Base-by-base conservation (phyloP, 2,113 vertebrate species). In the Barbus barbus region DNA sequence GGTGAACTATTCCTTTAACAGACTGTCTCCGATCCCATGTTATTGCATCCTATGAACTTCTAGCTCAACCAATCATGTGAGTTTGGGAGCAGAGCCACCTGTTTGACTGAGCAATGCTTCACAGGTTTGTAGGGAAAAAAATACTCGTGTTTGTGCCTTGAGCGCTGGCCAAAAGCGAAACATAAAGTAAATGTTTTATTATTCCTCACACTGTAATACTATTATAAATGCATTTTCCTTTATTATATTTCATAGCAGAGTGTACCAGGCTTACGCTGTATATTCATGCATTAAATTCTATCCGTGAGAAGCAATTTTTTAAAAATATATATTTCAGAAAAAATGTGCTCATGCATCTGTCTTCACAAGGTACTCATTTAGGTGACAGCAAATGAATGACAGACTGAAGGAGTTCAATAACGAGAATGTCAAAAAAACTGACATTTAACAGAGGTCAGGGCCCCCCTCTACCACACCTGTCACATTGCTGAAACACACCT, bases 401-500 rank as follows among this genome's bases (percentile, higher is more conserved):
- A 48, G 38, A 20, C n/a, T 65, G 38, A 65, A 80, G 26, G 44
- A 77, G 63, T 71, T 81, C 63, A 71, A 81, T 53, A 69, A 53
- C 18, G 20, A 24, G 44, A 69, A 36, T 41, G 44, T 53, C 44
- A 71, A 71, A 36, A 20, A 38, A 8, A 36, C 14, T 33, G 46
- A 71, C 63, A 71, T 82, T 71, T 71, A 71, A 22, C 60, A 82
- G 80, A 4, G 26, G 63, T 56, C 22, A n/a, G 60, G 9, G 38
- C 41, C 60, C 24, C 41, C 44, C 2, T 1, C 44, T 44, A 22
- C 9, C 46, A 71, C 20, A 56, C 22, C 78, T 67, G 78, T 67
- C 60, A 80, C 78, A 48, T 31, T n/a, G 0, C 31, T 61, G 76
- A 38, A 58, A 77, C 38, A 77, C 78, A 77, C 79, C 73, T 78